Base-by-base conservation (phyloP, 1,140 invertebrate genomes). In the Subanguina moxae region DNA sequence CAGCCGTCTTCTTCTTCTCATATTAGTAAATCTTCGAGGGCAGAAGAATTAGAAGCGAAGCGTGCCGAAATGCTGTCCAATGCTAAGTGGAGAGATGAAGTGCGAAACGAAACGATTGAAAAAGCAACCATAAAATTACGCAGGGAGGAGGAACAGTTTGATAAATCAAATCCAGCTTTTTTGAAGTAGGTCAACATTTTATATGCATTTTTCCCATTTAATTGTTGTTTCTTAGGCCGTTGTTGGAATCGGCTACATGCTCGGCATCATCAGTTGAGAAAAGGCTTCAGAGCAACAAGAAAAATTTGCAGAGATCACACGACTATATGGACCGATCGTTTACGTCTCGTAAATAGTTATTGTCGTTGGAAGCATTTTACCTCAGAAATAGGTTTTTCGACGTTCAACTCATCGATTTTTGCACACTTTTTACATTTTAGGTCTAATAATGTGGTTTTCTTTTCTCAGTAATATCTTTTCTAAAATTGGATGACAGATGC, bases 1-100 rank as follows among this genome's bases (percentile, higher is more conserved):
- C 32, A 38, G 32, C 3, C 32, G 11, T 38, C 32, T 38, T 38
- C 32, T 38, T 38, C 32, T 38, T 38, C 32, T 38, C 32, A 38
- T 38, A 3, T 11, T 38, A 38, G 32, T 38, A 38, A 38, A 11
- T 38, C 32, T 38, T 56, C 28, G 48, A 52, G 27, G 21, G 63
- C 59, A 21, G 68, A 70, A 38, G 65, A 70, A 46, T 52, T 70
- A 19, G 68, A 70, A 17, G 43, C 30, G 28, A 64, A 38, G n/a
- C 66, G 68, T n/a, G 25, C 30, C 1, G 68, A 38, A 28, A 70
- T 70, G 68, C n/a, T 70, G 30, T 17, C 42, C 42, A 70, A 70
- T 42, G 65, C 65, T 7, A 30, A 56, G 15, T 70, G 68, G 68
- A 30, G 68, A 19, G 58, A 61, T 28, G 28, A 61, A 5, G 28